Evolutionary conservation across 2,888 invertebrate genomes (phyloP), one percentile per base, ranked within the genome.

Genomic region (Drosophila setosimentum): DNA sequence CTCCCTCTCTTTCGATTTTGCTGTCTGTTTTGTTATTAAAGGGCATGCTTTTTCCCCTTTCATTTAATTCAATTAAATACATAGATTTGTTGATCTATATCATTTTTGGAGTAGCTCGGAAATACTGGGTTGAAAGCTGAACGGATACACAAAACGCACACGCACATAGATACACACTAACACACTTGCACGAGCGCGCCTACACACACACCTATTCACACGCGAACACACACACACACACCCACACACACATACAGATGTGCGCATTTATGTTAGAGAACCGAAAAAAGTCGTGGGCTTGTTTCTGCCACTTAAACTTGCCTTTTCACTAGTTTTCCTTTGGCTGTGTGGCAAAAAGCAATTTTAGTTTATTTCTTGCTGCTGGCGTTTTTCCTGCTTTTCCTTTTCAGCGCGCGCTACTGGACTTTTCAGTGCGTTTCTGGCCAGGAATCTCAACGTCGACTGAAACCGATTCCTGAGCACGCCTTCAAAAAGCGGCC

Each of bases 361-460:
- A 65, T 76, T 75, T 53, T 54, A 70, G 72, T 61, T 64, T 68
- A 67, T 58, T 73, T 42, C 32, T 69, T 64, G 82, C 81, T 83
- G 75, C 85, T 83, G 83, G 82, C 84, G 83, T 75, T 84, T 83
- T 79, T 83, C 77, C 83, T 85, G 81, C 74, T 73, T 60, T 73
- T 63, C 68, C 74, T 69, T 68, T 55, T 55, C n/a, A 50, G 27
- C 76, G 69, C 77, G 74, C 83, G 77, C 74, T 59, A 58, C 69
- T 62, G 73, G 75, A 27, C 18, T 67, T 64, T 50, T 69, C 50
- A 42, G 68, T 66, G 68, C 74, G 83, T 65, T 80, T 76, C 75
- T 72, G 73, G 85, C 83, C 85, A 87, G 87, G 85, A 85, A 82
- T 83, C 87, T 85, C 80, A 83, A 80, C 64, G 71, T 80, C 65